These are phyloP conservation scores for Malurus splendens DNA, from an alignment of 2,797 vertebrate genomes.

Conservation along the genomic window DNA sequence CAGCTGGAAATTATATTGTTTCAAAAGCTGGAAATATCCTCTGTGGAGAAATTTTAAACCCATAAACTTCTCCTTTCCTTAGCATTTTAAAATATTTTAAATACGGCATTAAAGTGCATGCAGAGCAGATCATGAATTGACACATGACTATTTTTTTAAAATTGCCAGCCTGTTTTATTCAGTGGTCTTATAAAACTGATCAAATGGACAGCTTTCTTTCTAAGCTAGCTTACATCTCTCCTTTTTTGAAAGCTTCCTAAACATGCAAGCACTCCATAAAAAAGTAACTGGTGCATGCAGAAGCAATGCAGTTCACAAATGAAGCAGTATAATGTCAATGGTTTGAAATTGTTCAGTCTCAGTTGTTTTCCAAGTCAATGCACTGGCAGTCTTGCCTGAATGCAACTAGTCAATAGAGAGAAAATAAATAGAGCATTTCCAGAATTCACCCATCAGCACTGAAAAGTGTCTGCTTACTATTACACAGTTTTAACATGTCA, in stretches of 20 bases:
- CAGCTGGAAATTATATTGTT: slow-evolving; percentile 22
- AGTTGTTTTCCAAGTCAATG: slow-evolving; percentile 76
- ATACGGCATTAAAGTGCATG: not conserved
- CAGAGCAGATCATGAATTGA: slow-evolving; percentile 18
- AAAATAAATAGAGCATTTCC: slow-evolving; percentile 76
- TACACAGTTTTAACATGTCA: slow-evolving; percentile 79
- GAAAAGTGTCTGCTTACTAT: slow-evolving; percentile 76
- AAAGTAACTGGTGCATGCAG: slow-evolving; percentile 66
- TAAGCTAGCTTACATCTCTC: slow-evolving; percentile 16
- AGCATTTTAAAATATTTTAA: not conserved
- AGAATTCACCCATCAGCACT: slow-evolving; percentile 71
- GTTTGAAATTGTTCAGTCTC: slow-evolving; percentile 74
- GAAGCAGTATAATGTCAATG: slow-evolving; percentile 68
- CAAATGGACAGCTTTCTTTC: slow-evolving; percentile 44
- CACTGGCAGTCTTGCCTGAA: slow-evolving; percentile 76
- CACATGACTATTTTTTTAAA: slow-evolving; percentile 23
- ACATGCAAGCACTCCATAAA: slow-evolving; percentile 60
- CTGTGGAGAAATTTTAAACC: slow-evolving; percentile 34
- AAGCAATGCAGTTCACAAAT: slow-evolving; percentile 59
- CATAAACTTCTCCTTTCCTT: not conserved
- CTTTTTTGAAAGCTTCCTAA: slow-evolving; percentile 60
- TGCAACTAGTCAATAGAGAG: slow-evolving; percentile 73
- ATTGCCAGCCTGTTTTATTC: not conserved
- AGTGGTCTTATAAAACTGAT: not conserved
- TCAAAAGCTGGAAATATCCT: slow-evolving; percentile 52